phyloP scores from a whole-genome alignment of 2,797 vertebrate genomes.

The Bovichtus variegatus region DNA sequence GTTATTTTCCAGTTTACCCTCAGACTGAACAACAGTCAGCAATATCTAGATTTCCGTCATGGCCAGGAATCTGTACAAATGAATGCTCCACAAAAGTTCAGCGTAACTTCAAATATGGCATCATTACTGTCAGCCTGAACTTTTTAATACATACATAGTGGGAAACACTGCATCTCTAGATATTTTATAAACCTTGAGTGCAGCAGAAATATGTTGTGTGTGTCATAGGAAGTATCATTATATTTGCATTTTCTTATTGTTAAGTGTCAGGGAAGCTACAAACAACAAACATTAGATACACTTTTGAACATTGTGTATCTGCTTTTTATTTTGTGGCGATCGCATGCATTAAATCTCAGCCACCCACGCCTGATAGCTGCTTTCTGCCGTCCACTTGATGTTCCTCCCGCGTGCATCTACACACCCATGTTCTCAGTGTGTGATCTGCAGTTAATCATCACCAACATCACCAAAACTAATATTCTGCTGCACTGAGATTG shows the following conservation, averaged over 20 bases:
- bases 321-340: conserved; percentile 3
- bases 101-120: not conserved
- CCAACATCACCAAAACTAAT: conserved; percentile 38
- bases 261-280: not conserved
- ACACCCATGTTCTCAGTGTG: conserved; percentile 25
- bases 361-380: conserved; percentile 20
- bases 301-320: not conserved
- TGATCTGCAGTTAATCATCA: conserved; percentile 40
- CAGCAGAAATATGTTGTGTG: not conserved
- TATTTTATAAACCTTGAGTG: not conserved
- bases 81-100: not conserved
- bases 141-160: not conserved
- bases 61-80: not conserved
- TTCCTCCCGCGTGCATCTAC: conserved; percentile 25
- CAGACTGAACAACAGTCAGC: not conserved
- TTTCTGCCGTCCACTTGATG: conserved; percentile 33
- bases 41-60: not conserved
- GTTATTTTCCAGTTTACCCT: conserved; percentile 7
- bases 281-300: not conserved
- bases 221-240: not conserved
- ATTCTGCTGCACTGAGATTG: conserved; percentile 12
- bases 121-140: not conserved
- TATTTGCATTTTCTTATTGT: not conserved
- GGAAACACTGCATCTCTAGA: not conserved
- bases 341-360: conserved; percentile 23